Percentiles rank a stretch among this genome's conserved stretches.
phyloP scores from a whole-genome alignment of 2,797 vertebrate species.

The Amblyraja radiata region DNA sequence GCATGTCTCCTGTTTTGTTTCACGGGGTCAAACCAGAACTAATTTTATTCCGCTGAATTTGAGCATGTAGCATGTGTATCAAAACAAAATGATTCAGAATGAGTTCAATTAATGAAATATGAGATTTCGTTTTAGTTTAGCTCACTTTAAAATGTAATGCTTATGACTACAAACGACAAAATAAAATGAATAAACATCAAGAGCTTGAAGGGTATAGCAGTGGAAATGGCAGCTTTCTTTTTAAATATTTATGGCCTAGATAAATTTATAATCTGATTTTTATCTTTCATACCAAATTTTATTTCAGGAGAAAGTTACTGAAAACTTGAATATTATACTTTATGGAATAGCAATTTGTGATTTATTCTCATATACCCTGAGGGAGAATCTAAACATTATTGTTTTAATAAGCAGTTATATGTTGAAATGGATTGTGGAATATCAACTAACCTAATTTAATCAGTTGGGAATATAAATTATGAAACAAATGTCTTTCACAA shows the following conservation, averaged over 20 bases:
- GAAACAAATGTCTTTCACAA: conserved; percentile 36
- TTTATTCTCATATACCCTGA: conserved; percentile 25
- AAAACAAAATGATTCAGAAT: neutral
- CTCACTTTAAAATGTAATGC: neutral
- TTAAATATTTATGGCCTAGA: conserved; percentile 21
- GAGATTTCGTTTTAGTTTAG: neutral
- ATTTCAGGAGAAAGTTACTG: conserved; percentile 30
- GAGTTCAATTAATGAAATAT: neutral
- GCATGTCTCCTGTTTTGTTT: neutral
- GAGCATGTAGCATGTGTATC: neutral
- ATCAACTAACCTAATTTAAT: conserved; percentile 35
- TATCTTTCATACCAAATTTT: neutral
- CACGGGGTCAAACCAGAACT: neutral
- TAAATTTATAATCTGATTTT: conserved; percentile 13
- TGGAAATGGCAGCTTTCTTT: neutral
- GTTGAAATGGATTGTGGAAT: conserved; percentile 29
- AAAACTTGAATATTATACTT: neutral
- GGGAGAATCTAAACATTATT: conserved; percentile 28
- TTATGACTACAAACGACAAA: neutral
- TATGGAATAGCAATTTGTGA: conserved; percentile 21
- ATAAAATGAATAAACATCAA: neutral
- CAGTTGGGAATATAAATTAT: conserved; percentile 34
- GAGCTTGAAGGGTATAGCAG: neutral
- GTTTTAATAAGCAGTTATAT: conserved; percentile 34
- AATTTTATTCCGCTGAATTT: neutral